Evolutionary conservation across 2,797 vertebrate species (phyloP), one percentile per base, ranked within the genome.

Genomic region (Poeciliopsis paucimaculata): DNA sequence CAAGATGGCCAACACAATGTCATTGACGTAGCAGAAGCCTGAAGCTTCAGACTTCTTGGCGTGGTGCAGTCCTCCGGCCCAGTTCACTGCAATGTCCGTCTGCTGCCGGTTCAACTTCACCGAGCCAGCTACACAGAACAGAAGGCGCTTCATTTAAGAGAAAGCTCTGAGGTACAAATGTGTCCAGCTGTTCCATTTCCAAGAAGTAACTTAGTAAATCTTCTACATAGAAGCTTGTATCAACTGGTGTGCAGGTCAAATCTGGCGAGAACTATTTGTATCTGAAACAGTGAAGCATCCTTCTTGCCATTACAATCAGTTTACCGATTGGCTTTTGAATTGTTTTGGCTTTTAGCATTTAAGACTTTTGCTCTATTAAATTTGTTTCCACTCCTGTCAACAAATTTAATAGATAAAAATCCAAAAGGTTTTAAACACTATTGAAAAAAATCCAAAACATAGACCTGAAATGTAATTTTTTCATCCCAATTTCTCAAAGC

Each of bases 1-100:
- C 81, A 98, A 94, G 89, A 98, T 98, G 86, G 97, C 97, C 82
- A 98, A 96, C 39, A 98, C 97, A 0, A 98, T 98, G 91, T 98
- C 97, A 78, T 98, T 98, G 45, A 98, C 97, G 0, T 98, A 98
- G 92, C 97, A 98, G 90, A 98, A 98, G 60, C 97, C 97, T 26
- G 97, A 98, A 2, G 97, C 97, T 84, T 98, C 97, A 0, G 97
- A 98, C 84, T 98, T 98, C 94, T 98, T 98, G 20, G 97, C 97
- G 28, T 98, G 97, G 91, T 98, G 97, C 81, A 98, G 96, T 75
- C 97, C 97, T 89, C 97, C 97, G 39, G 97, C 97, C 97, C 97
- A 98, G 86, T 98, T 98, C 82, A 98, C 96, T 23, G 97, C 97
- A 78, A 98, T 97, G 88, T 98, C 97, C 5, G 97, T 98, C 80